A percentile compares a stretch with the other conserved stretches of the same genome.
Evolutionary conservation across 2,888 invertebrate genomes (phyloP).

Genomic region (Plagodis dolabraria): DNA sequence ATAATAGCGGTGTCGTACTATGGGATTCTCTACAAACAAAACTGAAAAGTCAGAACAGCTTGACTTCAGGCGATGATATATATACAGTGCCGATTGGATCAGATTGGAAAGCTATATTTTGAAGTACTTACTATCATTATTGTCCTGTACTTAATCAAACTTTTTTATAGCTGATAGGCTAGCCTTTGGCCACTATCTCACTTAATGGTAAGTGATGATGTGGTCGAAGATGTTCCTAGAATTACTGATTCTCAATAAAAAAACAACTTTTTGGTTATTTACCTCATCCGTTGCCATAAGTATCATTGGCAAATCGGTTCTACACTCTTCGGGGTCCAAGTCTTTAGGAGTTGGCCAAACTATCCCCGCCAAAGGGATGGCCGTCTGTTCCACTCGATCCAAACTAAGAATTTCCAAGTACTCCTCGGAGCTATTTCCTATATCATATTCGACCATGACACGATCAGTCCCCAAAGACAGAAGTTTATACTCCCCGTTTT

Average conservation of each 20-base stretch:
- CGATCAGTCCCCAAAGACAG: constrained; percentile 86
- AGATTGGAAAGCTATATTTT: too few species aligned
- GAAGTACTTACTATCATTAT: too few species aligned
- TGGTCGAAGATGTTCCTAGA: too few species aligned
- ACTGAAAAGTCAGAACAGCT: too few species aligned
- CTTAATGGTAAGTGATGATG: too few species aligned
- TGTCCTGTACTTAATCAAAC: too few species aligned
- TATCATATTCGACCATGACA: constrained; percentile 85
- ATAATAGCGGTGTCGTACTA: too few species aligned
- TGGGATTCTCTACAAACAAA: too few species aligned
- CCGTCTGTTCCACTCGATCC: constrained; percentile 87
- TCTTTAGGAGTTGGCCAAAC: constrained; percentile 62
- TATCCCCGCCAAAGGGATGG: constrained; percentile 81
- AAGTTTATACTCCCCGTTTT: constrained; percentile 69
- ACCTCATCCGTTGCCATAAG: constrained; percentile 87
- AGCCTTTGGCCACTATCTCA: too few species aligned
- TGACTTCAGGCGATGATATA: too few species aligned
- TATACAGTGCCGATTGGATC: too few species aligned
- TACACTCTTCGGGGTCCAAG: constrained; percentile 49
- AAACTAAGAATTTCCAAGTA: constrained; percentile 70
- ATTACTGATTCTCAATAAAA: neutral
- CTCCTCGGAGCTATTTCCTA: constrained; percentile 72
- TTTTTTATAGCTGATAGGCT: too few species aligned
- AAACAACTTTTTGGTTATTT: neutral
- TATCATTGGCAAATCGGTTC: constrained; percentile 68